Evolutionary conservation across 2,797 vertebrate species (phyloP).

Genomic region (Leucoraja ocellata): DNA sequence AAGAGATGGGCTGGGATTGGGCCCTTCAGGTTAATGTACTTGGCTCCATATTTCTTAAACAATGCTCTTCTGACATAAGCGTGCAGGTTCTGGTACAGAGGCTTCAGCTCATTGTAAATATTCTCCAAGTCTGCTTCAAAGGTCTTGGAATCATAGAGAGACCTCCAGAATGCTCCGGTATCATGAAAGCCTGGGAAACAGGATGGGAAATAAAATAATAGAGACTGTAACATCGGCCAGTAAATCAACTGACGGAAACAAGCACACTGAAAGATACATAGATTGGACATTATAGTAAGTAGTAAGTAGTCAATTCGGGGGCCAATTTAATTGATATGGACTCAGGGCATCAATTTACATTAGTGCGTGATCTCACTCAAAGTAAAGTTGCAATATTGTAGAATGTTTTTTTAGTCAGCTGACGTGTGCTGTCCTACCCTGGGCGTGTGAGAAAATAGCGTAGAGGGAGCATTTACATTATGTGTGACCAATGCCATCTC

Average conservation of each 20-base stretch:
- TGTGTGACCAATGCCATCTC: too few relatives aligned
- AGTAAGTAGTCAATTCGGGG: too few relatives aligned
- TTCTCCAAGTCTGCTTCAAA: constrained; percentile 82
- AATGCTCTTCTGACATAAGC: constrained; percentile 83
- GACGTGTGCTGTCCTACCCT: too few relatives aligned
- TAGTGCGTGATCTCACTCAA: not conserved
- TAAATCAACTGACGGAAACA: not conserved
- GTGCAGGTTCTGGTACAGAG: constrained; percentile 82
- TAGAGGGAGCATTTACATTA: not conserved
- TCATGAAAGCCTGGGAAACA: constrained; percentile 67
- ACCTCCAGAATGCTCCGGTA: constrained; percentile 84
- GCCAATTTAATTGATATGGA: not conserved
- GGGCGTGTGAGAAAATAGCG: too few relatives aligned
- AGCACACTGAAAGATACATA: not conserved
- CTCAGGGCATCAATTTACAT: not conserved
- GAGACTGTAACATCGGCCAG: not conserved
- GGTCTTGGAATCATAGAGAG: constrained; percentile 75
- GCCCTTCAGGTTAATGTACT: constrained; percentile 74
- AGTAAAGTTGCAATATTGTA: not conserved
- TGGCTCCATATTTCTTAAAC: constrained; percentile 70
- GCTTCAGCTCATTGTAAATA: constrained; percentile 79
- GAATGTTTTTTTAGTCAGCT: too few relatives aligned
- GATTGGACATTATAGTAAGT: too few relatives aligned
- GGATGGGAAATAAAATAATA: not conserved
- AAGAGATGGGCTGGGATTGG: constrained; percentile 92